A percentile compares a stretch with the other conserved stretches of the same genome.
phyloP scores from a whole-genome alignment of 2,888 invertebrate genomes.

The Linnaemya tessellans region DNA sequence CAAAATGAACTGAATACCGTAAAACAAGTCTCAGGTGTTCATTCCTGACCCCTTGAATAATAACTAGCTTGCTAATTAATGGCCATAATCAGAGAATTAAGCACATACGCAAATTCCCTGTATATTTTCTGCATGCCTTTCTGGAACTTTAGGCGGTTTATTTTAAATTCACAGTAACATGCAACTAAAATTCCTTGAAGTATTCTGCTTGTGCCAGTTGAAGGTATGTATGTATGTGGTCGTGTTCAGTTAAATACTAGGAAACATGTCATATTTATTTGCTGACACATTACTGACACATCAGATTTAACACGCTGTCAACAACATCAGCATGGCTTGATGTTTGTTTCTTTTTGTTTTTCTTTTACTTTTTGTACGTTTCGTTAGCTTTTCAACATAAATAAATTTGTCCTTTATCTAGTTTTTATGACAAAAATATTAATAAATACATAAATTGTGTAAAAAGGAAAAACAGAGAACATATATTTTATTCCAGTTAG shows the following conservation, averaged over 20 bases:
- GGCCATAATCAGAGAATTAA: not conserved
- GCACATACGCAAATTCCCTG: not conserved
- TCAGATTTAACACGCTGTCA: constrained; percentile 69
- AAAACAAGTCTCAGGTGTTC: not conserved
- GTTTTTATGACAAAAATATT: constrained; percentile 46
- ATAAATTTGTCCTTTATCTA: constrained; percentile 62
- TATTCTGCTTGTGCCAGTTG: not conserved
- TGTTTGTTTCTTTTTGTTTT: constrained; percentile 8
- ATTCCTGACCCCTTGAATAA: not conserved
- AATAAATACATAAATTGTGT: constrained; percentile 8
- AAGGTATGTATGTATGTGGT: constrained; percentile 16
- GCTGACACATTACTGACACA: constrained; percentile 71
- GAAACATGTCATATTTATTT: constrained; percentile 65
- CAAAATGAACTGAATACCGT: not conserved
- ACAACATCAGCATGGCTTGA: constrained; percentile 50
- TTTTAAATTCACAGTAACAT: not conserved
- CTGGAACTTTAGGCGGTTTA: not conserved
- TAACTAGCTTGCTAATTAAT: not conserved
- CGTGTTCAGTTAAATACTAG: constrained; percentile 23
- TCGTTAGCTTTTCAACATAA: constrained; percentile 23
- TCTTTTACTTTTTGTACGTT: constrained; percentile 44
- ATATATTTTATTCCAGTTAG: constrained; percentile 20
- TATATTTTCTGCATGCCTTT: not conserved
- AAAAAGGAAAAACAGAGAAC: not conserved
- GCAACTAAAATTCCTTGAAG: constrained; percentile 15